Evolutionary conservation across 2,797 vertebrate species (phyloP).

Genomic region (Lepus townsendii): DNA sequence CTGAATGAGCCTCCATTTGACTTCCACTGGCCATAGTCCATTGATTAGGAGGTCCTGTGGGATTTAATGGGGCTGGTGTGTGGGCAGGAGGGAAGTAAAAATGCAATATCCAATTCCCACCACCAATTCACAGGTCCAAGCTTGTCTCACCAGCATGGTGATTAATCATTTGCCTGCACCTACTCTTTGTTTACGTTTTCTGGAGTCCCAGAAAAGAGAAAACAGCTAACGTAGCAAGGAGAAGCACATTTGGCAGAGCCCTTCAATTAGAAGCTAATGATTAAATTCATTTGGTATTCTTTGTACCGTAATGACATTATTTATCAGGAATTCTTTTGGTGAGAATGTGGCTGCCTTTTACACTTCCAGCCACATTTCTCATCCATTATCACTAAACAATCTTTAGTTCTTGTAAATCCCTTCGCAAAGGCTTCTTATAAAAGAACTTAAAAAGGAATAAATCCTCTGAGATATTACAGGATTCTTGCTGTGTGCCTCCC

Average conservation of each 20-base stretch:
- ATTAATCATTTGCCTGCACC: constrained; percentile 54
- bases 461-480: constrained; percentile 83
- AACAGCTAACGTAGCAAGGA: constrained; percentile 65
- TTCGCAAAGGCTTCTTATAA: constrained; percentile 78
- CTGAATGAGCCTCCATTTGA: constrained; percentile 25
- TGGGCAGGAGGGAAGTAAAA: constrained; percentile 13
- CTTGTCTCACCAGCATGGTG: not conserved
- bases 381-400: constrained; percentile 78
- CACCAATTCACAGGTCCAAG: not conserved
- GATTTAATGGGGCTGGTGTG: not conserved
- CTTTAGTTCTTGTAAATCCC: constrained; percentile 77
- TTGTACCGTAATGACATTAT: constrained; percentile 71
- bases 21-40: constrained; percentile 60
- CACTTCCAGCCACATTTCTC: constrained; percentile 70
- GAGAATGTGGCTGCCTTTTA: constrained; percentile 70
- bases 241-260: constrained; percentile 71
- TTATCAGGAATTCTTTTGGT: constrained; percentile 69
- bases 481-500: constrained; percentile 76
- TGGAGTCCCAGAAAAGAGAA: constrained; percentile 67
- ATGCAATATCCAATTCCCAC: constrained; percentile 12
- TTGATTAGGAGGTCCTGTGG: constrained; percentile 43
- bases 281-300: constrained; percentile 80
- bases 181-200: constrained; percentile 74
- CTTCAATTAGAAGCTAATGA: constrained; percentile 79
- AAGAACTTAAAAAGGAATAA: constrained; percentile 83